phyloP scores from a whole-genome alignment of 2,113 vertebrate species.

The Tragelaphus buxtoni region DNA sequence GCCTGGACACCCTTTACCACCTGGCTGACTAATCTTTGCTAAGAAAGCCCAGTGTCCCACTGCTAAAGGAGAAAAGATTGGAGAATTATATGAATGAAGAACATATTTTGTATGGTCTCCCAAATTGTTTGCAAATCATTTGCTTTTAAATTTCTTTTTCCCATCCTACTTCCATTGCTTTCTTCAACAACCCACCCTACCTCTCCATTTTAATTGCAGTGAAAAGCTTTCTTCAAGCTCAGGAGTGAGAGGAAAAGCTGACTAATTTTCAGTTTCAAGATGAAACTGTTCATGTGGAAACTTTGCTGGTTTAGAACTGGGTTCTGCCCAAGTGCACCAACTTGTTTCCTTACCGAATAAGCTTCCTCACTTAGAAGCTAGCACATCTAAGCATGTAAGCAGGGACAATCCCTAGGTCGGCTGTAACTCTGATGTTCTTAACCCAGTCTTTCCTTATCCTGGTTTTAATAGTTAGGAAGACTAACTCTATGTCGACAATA shows the following conservation, averaged over 20 bases:
- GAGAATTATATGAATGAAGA: background rate
- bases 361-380: background rate
- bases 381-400: background rate
- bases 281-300: conserved; percentile 21
- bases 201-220: background rate
- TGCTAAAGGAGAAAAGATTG: rapidly evolving
- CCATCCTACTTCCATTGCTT: background rate
- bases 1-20: background rate
- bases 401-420: background rate
- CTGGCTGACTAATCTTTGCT: background rate
- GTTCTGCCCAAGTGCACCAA: background rate
- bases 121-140: background rate
- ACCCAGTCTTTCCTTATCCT: background rate
- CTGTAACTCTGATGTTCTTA: background rate
- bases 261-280: conserved; percentile 11
- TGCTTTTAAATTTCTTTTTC: conserved; percentile 20
- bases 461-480: background rate
- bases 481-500: background rate
- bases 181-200: background rate
- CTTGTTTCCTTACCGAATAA: background rate
- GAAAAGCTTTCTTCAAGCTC: background rate
- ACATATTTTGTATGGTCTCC: background rate
- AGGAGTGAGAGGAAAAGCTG: background rate
- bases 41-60: background rate
- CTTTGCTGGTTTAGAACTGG: background rate